Evolutionary conservation across 2,888 invertebrate species (phyloP), one percentile per base, ranked within the genome.

Genomic region (Cephus nigrinus): DNA sequence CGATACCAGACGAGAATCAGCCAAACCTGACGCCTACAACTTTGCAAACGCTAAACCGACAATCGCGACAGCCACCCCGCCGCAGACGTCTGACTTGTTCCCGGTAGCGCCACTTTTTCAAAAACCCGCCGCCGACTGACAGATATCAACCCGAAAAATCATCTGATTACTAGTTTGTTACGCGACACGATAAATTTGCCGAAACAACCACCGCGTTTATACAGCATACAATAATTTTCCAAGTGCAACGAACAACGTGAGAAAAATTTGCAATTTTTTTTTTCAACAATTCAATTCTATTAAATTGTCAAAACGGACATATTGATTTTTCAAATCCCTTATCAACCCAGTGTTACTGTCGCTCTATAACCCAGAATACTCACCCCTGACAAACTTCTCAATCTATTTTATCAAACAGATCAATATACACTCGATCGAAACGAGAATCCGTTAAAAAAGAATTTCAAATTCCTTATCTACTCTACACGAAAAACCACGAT

Each of bases 1-100:
- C 87, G 86, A 87, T 88, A 88, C 82, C 81, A 80, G 84, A 80
- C 80, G 83, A 80, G 85, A 86, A 86, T 79, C 81, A 82, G 83
- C 78, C 83, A 80, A 79, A 82, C 80, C 85, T 89, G 87, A 88
- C 23, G 40, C 23, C 40, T 55, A 55, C 40, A 55, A 55, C 23
- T 55, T 23, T 15, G 23, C 23, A 9, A 55, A 55, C 23, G 23
- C 40, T 55, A 55, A 55, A 23, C 40, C 40, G 40, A 55, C 40
- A 23, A 55, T 55, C 15, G 40, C 40, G 23, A 55, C 40, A 55
- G 2, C 40, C 40, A 55, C 23, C 40, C 4, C 40, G 23, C 40
- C 9, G 40, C 40, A 55, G 23, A 5, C 40, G 40, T 55, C 40
- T 55, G 23, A 55, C 15, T 55, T 55, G 23, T 55, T 55, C 23